Conservation (phyloP, 2,888 invertebrate species). For the Phaonia tiefii region DNA sequence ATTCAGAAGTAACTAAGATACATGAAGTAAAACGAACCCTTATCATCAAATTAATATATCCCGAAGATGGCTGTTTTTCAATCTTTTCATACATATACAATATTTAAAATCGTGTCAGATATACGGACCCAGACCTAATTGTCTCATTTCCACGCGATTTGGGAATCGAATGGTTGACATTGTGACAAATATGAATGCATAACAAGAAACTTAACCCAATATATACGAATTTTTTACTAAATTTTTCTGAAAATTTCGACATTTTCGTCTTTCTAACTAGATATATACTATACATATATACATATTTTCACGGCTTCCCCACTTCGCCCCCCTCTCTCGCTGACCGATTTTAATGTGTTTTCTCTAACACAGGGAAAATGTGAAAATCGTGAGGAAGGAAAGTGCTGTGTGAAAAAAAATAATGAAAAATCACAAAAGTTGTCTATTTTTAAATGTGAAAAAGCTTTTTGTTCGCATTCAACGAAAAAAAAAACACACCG, state of each 20-base stretch:
- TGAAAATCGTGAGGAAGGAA: constrained; percentile 29
- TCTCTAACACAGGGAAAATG: constrained; percentile 4
- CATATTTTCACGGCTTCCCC: constrained; percentile 2
- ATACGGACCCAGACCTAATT: constrained; percentile 16
- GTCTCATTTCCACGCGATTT: not conserved
- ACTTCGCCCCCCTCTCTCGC: not conserved
- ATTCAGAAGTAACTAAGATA: no score
- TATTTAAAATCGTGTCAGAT: no score
- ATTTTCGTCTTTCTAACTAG: not conserved
- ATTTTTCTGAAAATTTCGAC: constrained; percentile 17
- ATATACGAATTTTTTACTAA: no score
- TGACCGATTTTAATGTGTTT: no score
- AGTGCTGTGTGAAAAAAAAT: constrained; percentile 52
- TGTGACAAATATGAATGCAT: constrained; percentile 26
- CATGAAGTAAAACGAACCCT: no score
- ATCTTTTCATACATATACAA: no score
- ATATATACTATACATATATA: not conserved
- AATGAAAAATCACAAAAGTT: constrained; percentile 34
- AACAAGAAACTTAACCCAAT: no score
- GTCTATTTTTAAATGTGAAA: constrained; percentile 69
- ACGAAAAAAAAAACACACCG: no score
- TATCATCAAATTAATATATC: no score
- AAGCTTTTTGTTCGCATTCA: constrained; percentile 66
- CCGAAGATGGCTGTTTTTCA: no score
- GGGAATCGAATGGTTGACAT: constrained; percentile 26